Evolutionary conservation across 2,113 vertebrate species (phyloP).

Genomic region (Danio rerio): GRCz12tu NC_133179.1:13502501-13503000

Average conservation of each 20-base stretch:
- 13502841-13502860: background rate
- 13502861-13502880: background rate
- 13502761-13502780: slow-evolving; percentile 13
- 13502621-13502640: slow-evolving; percentile 48
- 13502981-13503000: no score
- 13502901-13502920: background rate
- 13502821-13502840: background rate
- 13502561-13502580: slow-evolving; percentile 61
- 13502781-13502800: slow-evolving; percentile 21
- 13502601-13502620: slow-evolving; percentile 54
- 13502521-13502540: slow-evolving; percentile 33
- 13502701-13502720: slow-evolving; percentile 32
- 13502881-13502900: background rate
- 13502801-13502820: slow-evolving; percentile 24
- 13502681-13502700: slow-evolving; percentile 33
- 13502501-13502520: slow-evolving; percentile 32
- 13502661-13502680: slow-evolving; percentile 36
- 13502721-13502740: slow-evolving; percentile 32
- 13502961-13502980: no score
- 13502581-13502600: slow-evolving; percentile 68
- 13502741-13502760: slow-evolving; percentile 16
- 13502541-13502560: slow-evolving; percentile 40
- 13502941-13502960: no score
- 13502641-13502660: slow-evolving; percentile 35
- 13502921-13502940: no score